phyloP scores from a whole-genome alignment of 2,888 invertebrate genomes.

The Drosophila kambysellisi region DNA sequence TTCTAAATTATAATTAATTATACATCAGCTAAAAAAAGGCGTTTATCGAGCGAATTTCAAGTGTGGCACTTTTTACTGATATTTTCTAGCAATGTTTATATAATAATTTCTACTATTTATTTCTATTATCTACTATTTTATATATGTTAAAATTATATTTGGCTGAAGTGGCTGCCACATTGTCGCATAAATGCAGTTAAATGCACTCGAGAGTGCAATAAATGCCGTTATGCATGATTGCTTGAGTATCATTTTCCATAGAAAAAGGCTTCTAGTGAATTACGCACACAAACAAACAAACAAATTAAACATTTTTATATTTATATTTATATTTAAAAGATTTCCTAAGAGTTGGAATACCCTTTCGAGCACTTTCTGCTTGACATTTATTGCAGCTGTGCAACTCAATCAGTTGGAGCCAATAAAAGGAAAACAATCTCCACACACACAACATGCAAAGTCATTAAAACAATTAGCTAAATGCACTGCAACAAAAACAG shows the following conservation, averaged over 20 bases:
- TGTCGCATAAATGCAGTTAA: neutral
- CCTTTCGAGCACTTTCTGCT: neutral
- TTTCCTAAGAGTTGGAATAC: neutral
- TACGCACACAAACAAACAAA: neutral
- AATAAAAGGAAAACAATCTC: slow-evolving; percentile 5
- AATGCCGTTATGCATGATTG: slow-evolving; percentile 6
- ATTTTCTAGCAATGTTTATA: neutral
- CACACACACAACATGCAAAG: slow-evolving; percentile 34
- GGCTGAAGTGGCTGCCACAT: too few species aligned
- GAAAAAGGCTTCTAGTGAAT: neutral
- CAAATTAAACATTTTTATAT: neutral
- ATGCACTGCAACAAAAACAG: slow-evolving; percentile 41
- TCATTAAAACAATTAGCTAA: slow-evolving; percentile 67
- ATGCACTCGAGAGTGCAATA: neutral
- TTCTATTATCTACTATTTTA: too few species aligned
- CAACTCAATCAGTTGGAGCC: slow-evolving; percentile 31
- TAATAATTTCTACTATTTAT: too few species aligned
- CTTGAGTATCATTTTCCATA: neutral
- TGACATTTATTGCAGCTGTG: slow-evolving; percentile 27
- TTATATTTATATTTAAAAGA: neutral
- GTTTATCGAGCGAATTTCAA: neutral
- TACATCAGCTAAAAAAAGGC: too few species aligned
- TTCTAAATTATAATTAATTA: too few species aligned
- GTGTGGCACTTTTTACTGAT: neutral
- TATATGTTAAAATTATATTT: too few species aligned